Conservation (phyloP, 2,797 vertebrate species). For the Natrix natrix region DNA sequence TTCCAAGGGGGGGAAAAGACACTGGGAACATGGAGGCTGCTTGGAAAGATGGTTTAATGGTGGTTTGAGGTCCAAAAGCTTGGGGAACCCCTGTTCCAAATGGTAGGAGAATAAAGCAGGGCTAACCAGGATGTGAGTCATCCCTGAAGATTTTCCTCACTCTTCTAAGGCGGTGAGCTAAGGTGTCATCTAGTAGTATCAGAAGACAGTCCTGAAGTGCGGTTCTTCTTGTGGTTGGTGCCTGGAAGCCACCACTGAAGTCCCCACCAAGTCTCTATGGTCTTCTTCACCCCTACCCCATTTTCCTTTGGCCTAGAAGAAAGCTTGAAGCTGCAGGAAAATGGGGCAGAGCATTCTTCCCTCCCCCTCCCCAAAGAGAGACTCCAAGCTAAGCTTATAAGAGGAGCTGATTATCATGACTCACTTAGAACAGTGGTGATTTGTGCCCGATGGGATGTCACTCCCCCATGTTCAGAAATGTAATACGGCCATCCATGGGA, state of each 20-base stretch:
- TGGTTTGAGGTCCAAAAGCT: too few species aligned
- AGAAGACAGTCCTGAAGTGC: neutral
- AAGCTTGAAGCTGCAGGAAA: conserved; percentile 5
- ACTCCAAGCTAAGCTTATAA: conserved; percentile 29
- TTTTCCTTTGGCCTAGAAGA: neutral
- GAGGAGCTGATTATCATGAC: conserved; percentile 29
- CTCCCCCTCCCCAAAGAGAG: conserved; percentile 2
- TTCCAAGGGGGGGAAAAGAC: too few species aligned
- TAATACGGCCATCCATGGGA: conserved; percentile 49
- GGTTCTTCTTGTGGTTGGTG: neutral
- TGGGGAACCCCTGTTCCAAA: too few species aligned
- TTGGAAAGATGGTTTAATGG: too few species aligned
- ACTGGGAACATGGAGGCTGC: too few species aligned
- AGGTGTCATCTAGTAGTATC: too few species aligned
- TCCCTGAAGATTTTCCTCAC: too few species aligned
- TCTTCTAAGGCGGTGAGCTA: too few species aligned
- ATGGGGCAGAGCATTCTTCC: neutral
- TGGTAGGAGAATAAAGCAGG: too few species aligned
- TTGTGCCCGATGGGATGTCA: conserved; percentile 56
- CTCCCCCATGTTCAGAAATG: conserved; percentile 52
- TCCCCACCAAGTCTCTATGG: neutral
- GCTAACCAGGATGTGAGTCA: too few species aligned
- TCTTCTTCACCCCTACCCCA: neutral
- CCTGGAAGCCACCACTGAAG: neutral
- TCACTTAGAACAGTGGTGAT: conserved; percentile 53